Conservation (phyloP, 2,113 vertebrate genomes). For the Hippocampus comes region DNA sequence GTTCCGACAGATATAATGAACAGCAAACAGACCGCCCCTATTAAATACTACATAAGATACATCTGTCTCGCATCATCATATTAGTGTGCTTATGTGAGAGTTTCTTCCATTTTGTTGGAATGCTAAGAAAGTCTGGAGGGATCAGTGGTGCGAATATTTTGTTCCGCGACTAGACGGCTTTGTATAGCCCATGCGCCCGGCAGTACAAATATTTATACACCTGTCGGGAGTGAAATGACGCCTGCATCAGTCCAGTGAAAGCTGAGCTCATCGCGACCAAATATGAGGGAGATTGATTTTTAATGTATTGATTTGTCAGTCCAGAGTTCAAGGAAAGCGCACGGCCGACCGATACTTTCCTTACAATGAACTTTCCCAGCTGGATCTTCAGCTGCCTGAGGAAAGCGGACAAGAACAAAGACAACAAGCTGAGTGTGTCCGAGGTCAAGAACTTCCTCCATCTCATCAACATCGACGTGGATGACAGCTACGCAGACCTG, state of each 20-base stretch:
- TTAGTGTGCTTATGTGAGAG: not conserved
- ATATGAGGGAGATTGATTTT: not conserved
- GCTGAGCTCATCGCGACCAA: not conserved
- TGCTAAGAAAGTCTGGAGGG: too few species aligned
- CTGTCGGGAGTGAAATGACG: not conserved
- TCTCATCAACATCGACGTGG: conserved; percentile 85
- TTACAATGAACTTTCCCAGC: conserved; percentile 76
- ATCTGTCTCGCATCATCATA: too few species aligned
- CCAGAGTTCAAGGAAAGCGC: too few species aligned
- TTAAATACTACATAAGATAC: too few species aligned
- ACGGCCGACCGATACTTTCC: conserved; percentile 43
- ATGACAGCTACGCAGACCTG: conserved; percentile 80
- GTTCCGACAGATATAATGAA: too few species aligned
- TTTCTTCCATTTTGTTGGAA: too few species aligned
- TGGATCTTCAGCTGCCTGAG: conserved; percentile 89
- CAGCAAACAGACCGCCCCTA: too few species aligned
- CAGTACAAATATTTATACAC: not conserved
- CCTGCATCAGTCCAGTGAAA: not conserved
- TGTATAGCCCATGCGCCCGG: not conserved
- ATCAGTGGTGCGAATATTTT: not conserved
- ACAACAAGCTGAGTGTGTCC: conserved; percentile 85
- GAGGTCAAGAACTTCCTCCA: conserved; percentile 88
- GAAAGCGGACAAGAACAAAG: conserved; percentile 91
- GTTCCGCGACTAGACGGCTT: not conserved
- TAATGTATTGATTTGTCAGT: not conserved